phyloP scores from a whole-genome alignment of 2,797 vertebrate species.

The Ceryle rudis region DNA sequence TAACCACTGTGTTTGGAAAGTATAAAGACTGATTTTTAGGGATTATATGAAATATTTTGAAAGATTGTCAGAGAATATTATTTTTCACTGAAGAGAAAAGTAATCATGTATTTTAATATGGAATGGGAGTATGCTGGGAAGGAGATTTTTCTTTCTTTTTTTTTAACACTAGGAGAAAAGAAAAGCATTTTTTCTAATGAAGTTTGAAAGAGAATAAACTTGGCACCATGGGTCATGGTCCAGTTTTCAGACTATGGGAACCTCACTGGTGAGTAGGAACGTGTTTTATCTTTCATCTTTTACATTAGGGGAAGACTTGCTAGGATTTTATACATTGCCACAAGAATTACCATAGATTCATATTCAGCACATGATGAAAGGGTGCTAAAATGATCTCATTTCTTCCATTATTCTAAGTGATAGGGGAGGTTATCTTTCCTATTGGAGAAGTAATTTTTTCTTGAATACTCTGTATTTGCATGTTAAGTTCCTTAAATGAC shows the following conservation, averaged over 20 bases:
- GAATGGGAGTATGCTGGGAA: neutral
- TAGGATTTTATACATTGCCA: neutral
- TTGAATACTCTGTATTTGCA: neutral
- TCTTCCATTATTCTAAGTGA: neutral
- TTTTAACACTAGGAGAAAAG: neutral
- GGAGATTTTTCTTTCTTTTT: neutral
- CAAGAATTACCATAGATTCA: neutral
- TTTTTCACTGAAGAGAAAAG: neutral
- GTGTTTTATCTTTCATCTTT: neutral
- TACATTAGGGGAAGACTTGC: neutral
- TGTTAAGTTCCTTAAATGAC: neutral
- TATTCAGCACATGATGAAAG: neutral
- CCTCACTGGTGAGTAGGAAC: neutral
- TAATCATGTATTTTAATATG: neutral
- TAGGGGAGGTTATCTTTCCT: neutral
- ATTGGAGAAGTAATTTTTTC: neutral
- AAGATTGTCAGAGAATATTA: neutral
- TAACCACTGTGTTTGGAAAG: neutral
- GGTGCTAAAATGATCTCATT: neutral
- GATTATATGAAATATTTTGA: neutral
- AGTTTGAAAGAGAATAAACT: neutral
- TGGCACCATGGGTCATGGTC: neutral
- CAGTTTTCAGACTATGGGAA: neutral
- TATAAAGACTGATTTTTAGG: neutral
- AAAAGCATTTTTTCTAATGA: neutral